Evolutionary conservation across 2,888 invertebrate genomes (phyloP), one percentile per base, ranked within the genome.

Genomic region (Tinea trinotella): DNA sequence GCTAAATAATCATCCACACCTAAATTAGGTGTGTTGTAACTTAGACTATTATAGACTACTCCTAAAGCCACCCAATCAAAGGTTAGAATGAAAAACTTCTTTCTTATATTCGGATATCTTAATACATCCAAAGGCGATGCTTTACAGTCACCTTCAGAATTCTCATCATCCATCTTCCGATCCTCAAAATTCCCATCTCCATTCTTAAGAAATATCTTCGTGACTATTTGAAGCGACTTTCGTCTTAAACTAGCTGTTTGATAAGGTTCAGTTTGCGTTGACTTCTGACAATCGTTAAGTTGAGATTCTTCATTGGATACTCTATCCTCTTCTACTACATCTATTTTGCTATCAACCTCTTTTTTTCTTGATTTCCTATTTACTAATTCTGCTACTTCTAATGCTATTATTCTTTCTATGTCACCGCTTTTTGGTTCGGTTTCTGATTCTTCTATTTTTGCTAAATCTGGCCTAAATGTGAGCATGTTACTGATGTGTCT

Each of bases 1-100:
- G 90, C 90, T 62, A 90, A 81, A 64, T 90, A 90, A 68, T 91
- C 91, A 60, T 90, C 89, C 36, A 91, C 90, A 6, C 90, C 91
- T 53, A 91, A 79, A 71, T 91, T 91, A 20, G 90, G 87, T 12
- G 90, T 87, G 66, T 91, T 91, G 62, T 90, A 90, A 61, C 90
- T 90, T 52, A 91, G 74, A 55, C 90, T 90, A 62, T 90, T 91
- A 68, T 91, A 91, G 1, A 90, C 90, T 0, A 91, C 89, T n/a
- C 90, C 90, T 55, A 91, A 78, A 34, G 90, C 88, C 4, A 90
- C 87, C 90, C 90, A 91, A 62, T 89, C 88, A 60, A 90, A 90
- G 0, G 90, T 89, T 18, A 91, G 72, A 53, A 91, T 83, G 19
- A 90, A 80, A 59, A 91, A 90, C 64, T 90, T 91, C 63, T 88